Base-by-base conservation (phyloP, 2,797 vertebrate genomes). In the Clarias pachynema region DNA sequence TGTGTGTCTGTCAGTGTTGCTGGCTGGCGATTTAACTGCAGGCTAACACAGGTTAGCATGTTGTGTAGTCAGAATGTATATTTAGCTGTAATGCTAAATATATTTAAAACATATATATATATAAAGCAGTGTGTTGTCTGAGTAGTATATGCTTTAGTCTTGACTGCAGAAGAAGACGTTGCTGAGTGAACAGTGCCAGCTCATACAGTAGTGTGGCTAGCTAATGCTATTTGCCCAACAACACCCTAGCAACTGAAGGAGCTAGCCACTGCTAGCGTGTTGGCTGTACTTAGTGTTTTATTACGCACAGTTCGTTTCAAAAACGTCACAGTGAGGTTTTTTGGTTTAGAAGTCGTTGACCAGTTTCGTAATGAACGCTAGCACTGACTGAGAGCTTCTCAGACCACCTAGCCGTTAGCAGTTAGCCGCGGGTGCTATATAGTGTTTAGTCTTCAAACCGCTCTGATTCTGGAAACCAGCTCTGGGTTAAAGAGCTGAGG, bases 21-120 rank as follows among this genome's bases (percentile, higher is more conserved):
- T 66, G 79, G 57, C n/a, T 53, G 40, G 37, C 49, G 49, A 7
- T 63, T 60, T 75, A 65, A 62, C 78, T 73, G 84, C 79, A 81
- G 69, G 84, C 84, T 85, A 85, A 62, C 75, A 15, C 29, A 34
- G 16, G 29, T 59, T 82, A 86, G 85, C 85, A 82, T 49, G 62
- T 37, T 31, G 18, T 12, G 15, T 73, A n/a, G 12, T 8, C 9
- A 31, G 22, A 60, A 34, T 31, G 20, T 2, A 37, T 60, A 44
- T 26, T 12, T 20, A 7, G 12, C 75, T 40, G 34, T 12, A 37
- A 22, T 20, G 16, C 4, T 37, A 37, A 37, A 37, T 37, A 37
- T 37, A 37, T 37, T 37, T 37, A 37, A 37, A 37, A 37, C 37
- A 37, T 10, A 2, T 44, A 3, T 10, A 1, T 44, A 62, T 79